Evolutionary conservation across 2,888 invertebrate species (phyloP).

Genomic region (Drosophila gaucha): DNA sequence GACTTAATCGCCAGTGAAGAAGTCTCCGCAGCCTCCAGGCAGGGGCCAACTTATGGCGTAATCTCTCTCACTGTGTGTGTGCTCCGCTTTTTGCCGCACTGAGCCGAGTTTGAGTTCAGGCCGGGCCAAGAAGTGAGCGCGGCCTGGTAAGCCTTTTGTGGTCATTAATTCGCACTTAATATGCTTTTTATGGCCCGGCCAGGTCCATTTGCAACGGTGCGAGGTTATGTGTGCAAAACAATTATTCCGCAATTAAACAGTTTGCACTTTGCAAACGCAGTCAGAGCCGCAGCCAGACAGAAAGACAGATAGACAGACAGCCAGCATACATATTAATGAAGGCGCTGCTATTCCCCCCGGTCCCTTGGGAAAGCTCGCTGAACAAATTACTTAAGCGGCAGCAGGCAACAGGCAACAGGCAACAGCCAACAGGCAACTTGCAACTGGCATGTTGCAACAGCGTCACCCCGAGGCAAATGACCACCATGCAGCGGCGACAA

Average conservation of each 20-base stretch:
- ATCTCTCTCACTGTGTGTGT: conserved; percentile 27
- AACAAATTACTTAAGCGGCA: conserved; percentile 80
- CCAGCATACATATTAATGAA: conserved; percentile 75
- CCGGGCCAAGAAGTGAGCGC: conserved; percentile 32
- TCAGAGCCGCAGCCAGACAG: conserved; percentile 27
- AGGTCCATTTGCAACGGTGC: conserved; percentile 72
- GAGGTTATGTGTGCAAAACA: conserved; percentile 80
- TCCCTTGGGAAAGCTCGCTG: conserved; percentile 54
- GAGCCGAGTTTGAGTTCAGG: conserved; percentile 16
- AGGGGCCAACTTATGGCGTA: conserved; percentile 26
- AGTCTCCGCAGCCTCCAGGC: conserved; percentile 22
- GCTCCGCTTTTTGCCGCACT: conserved; percentile 64
- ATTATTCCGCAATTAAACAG: conserved; percentile 81
- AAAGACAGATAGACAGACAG: conserved; percentile 13
- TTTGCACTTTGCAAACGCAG: conserved; percentile 73
- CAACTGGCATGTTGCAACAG: conserved; percentile 44
- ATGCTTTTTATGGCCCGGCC: conserved; percentile 76
- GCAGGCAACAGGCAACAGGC: conserved; percentile 19
- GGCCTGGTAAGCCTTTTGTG: conserved; percentile 69
- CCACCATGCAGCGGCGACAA: conserved; percentile 70
- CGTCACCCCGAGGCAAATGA: conserved; percentile 73
- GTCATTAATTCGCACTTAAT: conserved; percentile 81
- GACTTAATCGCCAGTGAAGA: conserved; percentile 64
- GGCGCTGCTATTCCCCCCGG: conserved; percentile 19
- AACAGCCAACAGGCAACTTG: neutral